Conservation (phyloP, 1,140 invertebrate species). For the Eulimnadia texana region DNA sequence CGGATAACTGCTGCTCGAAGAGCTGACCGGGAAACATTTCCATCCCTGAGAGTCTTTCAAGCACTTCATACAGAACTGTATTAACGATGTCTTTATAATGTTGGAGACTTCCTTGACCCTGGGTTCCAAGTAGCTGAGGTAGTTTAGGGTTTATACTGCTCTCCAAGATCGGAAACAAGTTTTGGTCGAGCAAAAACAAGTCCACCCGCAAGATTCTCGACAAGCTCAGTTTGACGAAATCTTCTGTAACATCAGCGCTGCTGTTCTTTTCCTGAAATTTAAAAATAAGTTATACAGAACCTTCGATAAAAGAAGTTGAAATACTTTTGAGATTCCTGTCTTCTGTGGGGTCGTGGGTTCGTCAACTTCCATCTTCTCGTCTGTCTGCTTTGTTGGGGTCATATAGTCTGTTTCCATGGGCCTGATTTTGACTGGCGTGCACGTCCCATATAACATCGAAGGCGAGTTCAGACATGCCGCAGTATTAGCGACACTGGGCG, state of each 20-base stretch:
- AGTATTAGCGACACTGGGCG: conserved; percentile 19
- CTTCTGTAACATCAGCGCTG: conserved; percentile 41
- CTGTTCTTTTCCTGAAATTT: conserved; percentile 31
- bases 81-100: background rate
- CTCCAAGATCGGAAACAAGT: background rate
- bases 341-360: conserved; percentile 23
- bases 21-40: background rate
- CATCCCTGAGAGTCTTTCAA: conserved; percentile 4
- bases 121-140: background rate
- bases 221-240: conserved; percentile 43
- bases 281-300: background rate
- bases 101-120: too few relatives aligned
- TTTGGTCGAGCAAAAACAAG: background rate
- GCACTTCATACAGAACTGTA: background rate
- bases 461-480: conserved; percentile 20
- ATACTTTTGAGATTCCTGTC: conserved; percentile 30
- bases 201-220: conserved; percentile 42
- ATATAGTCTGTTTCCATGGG: conserved; percentile 9
- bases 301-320: background rate
- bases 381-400: conserved; percentile 23
- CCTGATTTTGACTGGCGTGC: background rate
- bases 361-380: conserved; percentile 60
- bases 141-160: background rate
- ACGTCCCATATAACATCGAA: conserved; percentile 20
- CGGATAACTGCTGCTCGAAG: background rate